phyloP scores from a whole-genome alignment of 2,888 invertebrate genomes.

The Eristalis pertinax region DNA sequence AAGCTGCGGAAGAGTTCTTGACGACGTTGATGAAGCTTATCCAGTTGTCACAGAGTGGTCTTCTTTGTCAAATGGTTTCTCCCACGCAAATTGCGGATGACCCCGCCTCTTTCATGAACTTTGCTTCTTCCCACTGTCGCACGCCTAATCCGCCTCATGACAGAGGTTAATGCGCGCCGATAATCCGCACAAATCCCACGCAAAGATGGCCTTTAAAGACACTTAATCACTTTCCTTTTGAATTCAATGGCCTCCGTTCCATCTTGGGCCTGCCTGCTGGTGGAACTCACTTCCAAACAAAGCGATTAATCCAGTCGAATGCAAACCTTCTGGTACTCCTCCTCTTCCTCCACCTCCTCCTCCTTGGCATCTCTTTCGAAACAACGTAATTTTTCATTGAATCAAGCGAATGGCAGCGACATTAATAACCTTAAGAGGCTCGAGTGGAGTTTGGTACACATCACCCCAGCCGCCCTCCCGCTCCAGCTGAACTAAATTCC shows the following conservation, averaged over 20 bases:
- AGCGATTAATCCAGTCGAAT: slow-evolving; percentile 19
- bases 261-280: no score
- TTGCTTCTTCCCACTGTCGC: neutral
- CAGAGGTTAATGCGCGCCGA: neutral
- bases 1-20: no score
- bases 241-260: neutral
- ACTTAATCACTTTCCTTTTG: neutral
- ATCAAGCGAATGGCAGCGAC: slow-evolving; percentile 23
- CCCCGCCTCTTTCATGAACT: neutral
- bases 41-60: no score
- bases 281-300: neutral
- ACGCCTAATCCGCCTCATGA: neutral
- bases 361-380: neutral
- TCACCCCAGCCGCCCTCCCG: neutral
- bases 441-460: neutral
- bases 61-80: no score
- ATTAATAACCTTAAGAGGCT: slow-evolving; percentile 40
- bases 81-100: no score
- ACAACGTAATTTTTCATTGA: slow-evolving; percentile 29
- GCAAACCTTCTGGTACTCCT: neutral
- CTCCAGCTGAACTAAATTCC: slow-evolving; percentile 2
- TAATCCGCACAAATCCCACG: neutral
- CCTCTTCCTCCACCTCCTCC: neutral
- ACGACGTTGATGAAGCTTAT: no score
- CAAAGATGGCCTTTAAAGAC: neutral